phyloP scores from a whole-genome alignment of 2,113 vertebrate species.

The Sphyrna mokarran region DNA sequence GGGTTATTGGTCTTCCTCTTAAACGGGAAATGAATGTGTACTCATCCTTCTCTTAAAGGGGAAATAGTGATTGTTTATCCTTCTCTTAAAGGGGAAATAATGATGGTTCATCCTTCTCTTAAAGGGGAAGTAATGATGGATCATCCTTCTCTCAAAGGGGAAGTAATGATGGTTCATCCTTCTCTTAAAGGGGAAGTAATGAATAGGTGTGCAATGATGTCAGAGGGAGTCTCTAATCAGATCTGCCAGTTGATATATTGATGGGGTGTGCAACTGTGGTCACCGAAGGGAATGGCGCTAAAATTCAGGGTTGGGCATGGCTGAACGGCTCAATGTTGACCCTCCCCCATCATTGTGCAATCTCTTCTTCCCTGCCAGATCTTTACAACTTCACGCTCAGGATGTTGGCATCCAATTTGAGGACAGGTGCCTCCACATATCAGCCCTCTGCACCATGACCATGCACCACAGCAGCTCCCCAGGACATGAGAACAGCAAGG shows the following conservation, averaged over 20 bases:
- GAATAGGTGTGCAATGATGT: not conserved
- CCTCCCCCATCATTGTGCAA: not conserved
- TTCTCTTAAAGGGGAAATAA: too few relatives aligned
- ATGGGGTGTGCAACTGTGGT: too few relatives aligned
- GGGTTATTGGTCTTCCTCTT: not conserved
- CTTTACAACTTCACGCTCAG: not conserved
- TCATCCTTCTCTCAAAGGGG: too few relatives aligned
- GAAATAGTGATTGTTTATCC: too few relatives aligned
- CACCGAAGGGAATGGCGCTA: too few relatives aligned
- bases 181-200: too few relatives aligned
- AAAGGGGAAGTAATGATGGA: not conserved
- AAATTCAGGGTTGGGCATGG: not conserved
- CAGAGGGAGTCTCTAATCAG: not conserved
- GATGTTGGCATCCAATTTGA: not conserved
- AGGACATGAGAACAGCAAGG: not conserved
- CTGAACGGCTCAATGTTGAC: not conserved
- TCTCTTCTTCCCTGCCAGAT: not conserved
- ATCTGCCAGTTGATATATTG: not conserved
- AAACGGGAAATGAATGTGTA: not conserved
- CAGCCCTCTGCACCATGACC: not conserved
- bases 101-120: not conserved
- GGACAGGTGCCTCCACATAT: not conserved
- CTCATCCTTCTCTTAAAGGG: too few relatives aligned
- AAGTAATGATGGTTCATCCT: too few relatives aligned
- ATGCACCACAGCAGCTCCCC: not conserved